These are phyloP conservation scores for Diorhabda sublineata DNA, from an alignment of 1,140 invertebrate genomes.

Conservation along the genomic window DNA sequence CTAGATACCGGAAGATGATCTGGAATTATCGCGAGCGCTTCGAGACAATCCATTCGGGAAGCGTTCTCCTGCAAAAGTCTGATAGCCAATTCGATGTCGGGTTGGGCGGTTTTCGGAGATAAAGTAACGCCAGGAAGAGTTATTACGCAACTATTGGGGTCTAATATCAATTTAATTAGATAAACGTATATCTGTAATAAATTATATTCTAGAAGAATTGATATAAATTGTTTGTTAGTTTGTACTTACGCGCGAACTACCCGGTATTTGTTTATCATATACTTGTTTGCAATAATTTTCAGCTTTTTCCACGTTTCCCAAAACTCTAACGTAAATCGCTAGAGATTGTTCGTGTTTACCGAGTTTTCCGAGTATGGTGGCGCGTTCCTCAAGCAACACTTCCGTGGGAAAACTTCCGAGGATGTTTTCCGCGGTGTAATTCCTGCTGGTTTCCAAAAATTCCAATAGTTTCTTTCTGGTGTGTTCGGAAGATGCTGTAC, in stretches of 20 bases:
- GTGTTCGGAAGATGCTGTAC: conserved; percentile 57
- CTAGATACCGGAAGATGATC: conserved; percentile 67
- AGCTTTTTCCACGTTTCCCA: conserved; percentile 77
- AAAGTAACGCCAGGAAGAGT: conserved; percentile 51
- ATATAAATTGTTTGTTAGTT: background rate
- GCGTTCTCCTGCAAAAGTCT: conserved; percentile 77
- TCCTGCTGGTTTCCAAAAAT: conserved; percentile 78
- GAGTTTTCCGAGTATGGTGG: conserved; percentile 84
- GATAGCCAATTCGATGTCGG: conserved; percentile 75
- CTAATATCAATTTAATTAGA: conserved; percentile 61
- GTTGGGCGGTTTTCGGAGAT: conserved; percentile 56
- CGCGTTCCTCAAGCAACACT: conserved; percentile 85
- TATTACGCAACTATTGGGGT: conserved; percentile 53
- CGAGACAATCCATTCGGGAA: conserved; percentile 69
- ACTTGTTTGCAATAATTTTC: conserved; percentile 80
- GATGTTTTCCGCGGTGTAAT: conserved; percentile 85
- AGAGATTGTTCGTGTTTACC: conserved; percentile 91
- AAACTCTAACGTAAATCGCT: conserved; percentile 80
- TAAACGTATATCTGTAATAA: conserved; percentile 62
- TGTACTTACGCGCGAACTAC: conserved; percentile 33
- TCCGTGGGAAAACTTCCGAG: conserved; percentile 83
- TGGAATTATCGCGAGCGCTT: conserved; percentile 72
- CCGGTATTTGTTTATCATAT: conserved; percentile 43
- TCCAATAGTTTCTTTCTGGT: conserved; percentile 72
- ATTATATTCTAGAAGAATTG: background rate